Evolutionary conservation across 2,113 vertebrate genomes (phyloP), one percentile per base, ranked within the genome.

Genomic region (Pachypanchax playfairii): DNA sequence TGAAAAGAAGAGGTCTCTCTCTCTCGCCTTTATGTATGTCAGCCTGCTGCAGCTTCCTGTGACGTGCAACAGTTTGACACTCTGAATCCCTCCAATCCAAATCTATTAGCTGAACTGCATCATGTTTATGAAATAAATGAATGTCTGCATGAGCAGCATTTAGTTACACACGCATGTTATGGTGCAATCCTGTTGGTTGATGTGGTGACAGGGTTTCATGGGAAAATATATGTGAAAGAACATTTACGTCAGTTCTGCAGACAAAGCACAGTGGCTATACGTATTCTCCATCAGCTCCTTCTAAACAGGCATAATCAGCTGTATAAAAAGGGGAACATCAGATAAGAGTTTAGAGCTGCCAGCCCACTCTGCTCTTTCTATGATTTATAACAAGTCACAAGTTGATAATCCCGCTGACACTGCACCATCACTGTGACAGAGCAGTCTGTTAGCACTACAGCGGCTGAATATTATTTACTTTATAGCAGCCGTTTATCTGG

Each of bases 1-100:
- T 66, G 46, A 54, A 43, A 54, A 58, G 54, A 70, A 11, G 47
- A 31, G 12, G 53, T 63, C 60, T 72, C 75, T 71, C 71, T 65
- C 25, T 3, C n/a, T n/a, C 21, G 29, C 22, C 66, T 82, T 71
- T 80, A 77, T 76, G 52, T 53, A 46, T 71, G 38, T 48, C 21
- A 43, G 24, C n/a, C 46, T 5, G 49, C 54, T 64, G 44, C 42
- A 56, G 62, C 71, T 85, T 90, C 83, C 84, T 86, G 81, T 90
- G 84, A 87, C 76, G 67, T 15, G 31, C 29, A 10, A 68, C 3
- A 20, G 18, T 17, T 3, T 22, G 20, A 74, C 75, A 57, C 58
- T 48, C 72, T 56, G 50, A 47, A 33, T 56, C 22, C 51, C 21
- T 73, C 17, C n/a, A 17, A 70, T 65, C 44, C 48, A 48, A 1